phyloP scores from a whole-genome alignment of 2,113 vertebrate genomes.

The Vulpes lagopus region DNA sequence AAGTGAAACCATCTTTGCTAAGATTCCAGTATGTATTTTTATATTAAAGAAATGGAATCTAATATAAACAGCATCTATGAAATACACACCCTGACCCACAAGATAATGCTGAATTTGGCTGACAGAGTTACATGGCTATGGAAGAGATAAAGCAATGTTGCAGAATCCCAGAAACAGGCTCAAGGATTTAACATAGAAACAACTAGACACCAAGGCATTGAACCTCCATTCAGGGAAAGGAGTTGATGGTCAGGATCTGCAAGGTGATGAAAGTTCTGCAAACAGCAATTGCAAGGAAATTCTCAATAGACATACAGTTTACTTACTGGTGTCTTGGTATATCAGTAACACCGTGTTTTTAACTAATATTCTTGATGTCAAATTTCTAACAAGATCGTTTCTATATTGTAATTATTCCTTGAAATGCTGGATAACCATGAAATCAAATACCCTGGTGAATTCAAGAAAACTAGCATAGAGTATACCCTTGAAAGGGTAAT shows the following conservation, averaged over 20 bases:
- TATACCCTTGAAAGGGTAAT: background rate
- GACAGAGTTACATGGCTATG: background rate
- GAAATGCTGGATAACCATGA: background rate
- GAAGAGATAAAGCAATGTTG: background rate
- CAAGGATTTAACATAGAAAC: background rate
- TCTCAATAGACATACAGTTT: background rate
- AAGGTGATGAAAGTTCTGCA: background rate
- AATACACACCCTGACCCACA: background rate
- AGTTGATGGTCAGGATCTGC: background rate
- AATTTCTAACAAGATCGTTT: conserved; percentile 51
- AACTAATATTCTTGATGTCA: conserved; percentile 27
- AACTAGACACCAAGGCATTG: background rate
- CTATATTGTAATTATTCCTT: conserved; percentile 15
- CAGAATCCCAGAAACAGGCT: background rate
- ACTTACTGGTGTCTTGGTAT: background rate
- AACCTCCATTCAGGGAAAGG: background rate
- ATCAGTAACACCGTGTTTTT: background rate
- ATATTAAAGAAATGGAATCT: background rate
- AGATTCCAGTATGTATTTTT: conserved; percentile 13
- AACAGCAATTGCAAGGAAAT: background rate
- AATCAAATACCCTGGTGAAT: background rate
- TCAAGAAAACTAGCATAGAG: background rate
- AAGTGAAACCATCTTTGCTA: background rate
- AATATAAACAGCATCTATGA: background rate
- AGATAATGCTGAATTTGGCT: background rate